Percentiles rank a stretch among this genome's conserved stretches.
Evolutionary conservation across 1,140 invertebrate species (phyloP).

Genomic region (Zaprionus gabonicus): DNA sequence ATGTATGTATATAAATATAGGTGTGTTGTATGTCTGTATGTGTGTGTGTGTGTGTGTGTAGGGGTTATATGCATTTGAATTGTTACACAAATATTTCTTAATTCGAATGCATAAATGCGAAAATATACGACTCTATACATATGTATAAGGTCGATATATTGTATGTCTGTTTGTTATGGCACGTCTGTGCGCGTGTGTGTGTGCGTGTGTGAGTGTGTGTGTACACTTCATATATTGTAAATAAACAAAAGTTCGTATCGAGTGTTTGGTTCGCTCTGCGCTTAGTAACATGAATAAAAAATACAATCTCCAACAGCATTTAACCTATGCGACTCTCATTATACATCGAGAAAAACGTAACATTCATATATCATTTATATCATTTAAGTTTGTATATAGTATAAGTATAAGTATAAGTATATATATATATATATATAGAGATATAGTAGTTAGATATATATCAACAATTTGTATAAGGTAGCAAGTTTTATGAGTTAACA

Average conservation of each 20-base stretch:
- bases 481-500: constrained; percentile 70
- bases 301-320: constrained; percentile 66
- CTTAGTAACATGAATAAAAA: constrained; percentile 73
- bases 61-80: constrained; percentile 42
- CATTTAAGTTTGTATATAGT: constrained; percentile 42
- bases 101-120: constrained; percentile 77
- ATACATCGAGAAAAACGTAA: constrained; percentile 56
- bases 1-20: constrained; percentile 52
- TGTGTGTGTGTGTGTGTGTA: constrained; percentile 23
- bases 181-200: constrained; percentile 10
- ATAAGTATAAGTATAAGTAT: constrained; percentile 22
- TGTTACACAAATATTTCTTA: constrained; percentile 43
- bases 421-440: constrained; percentile 57
- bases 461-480: constrained; percentile 80
- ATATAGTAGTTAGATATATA: constrained; percentile 67
- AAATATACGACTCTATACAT: constrained; percentile 57
- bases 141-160: constrained; percentile 10
- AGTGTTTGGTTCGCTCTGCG: constrained; percentile 37
- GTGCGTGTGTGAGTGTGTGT: constrained; percentile 15
- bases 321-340: constrained; percentile 39
- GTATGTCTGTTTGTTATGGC: neutral
- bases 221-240: constrained; percentile 22
- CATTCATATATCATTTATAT: constrained; percentile 61
- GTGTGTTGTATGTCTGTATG: constrained; percentile 17
- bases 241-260: constrained; percentile 51